Evolutionary conservation across 1,140 invertebrate genomes (phyloP).

Genomic region (Aphidius gifuensis): DNA sequence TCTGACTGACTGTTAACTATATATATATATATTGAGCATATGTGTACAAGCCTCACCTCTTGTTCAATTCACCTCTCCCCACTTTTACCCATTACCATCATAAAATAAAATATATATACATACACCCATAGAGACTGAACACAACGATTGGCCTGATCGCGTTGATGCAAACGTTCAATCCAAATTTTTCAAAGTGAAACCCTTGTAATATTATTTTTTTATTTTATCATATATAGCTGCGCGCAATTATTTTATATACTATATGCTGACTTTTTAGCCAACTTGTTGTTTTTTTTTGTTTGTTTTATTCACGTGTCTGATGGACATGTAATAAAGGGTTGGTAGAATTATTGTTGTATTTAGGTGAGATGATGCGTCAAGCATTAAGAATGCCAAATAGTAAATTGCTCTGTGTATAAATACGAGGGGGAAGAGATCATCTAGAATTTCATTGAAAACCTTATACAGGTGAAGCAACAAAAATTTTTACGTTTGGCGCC

Average conservation of each 20-base stretch:
- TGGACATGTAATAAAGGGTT: too few species aligned
- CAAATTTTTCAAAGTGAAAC: slow-evolving; percentile 8
- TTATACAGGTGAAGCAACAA: too few species aligned
- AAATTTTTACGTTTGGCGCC: slow-evolving; percentile 40
- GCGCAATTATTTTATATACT: background rate
- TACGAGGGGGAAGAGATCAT: too few species aligned
- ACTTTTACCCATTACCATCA: slow-evolving; percentile 6
- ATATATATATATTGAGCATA: background rate
- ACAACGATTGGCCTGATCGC: slow-evolving; percentile 26
- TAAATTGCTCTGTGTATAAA: too few species aligned
- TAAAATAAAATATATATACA: background rate
- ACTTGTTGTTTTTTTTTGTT: background rate
- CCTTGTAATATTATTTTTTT: background rate
- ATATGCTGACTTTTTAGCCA: background rate
- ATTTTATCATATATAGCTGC: background rate
- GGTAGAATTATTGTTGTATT: too few species aligned
- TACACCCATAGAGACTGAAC: background rate
- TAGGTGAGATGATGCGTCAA: too few species aligned
- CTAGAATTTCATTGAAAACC: slow-evolving; percentile 36
- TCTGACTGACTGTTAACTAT: slow-evolving; percentile 1
- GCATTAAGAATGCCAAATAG: too few species aligned
- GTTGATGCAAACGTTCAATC: slow-evolving; percentile 21
- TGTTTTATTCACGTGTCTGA: too few species aligned
- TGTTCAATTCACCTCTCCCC: background rate
- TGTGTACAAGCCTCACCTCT: background rate